Percentiles rank a stretch among this genome's conserved stretches.
Evolutionary conservation across 2,797 vertebrate genomes (phyloP).

Genomic region (Aulostomus chinensis): DNA sequence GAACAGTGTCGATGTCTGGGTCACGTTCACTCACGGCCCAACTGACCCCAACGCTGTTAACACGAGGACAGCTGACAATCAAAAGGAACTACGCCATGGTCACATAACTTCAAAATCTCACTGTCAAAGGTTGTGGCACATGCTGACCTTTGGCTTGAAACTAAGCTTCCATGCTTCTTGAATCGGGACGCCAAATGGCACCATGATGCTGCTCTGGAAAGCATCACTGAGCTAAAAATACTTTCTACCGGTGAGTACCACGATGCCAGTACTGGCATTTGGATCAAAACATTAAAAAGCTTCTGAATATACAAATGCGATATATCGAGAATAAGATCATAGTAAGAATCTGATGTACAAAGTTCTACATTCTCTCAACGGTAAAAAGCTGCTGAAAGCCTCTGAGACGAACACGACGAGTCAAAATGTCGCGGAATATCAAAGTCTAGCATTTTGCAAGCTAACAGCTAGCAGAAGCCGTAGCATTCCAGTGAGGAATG

Average conservation of each 20-base stretch:
- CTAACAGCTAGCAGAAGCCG: conserved; percentile 17
- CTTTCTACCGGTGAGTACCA: too few relatives aligned
- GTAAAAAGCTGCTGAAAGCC: conserved; percentile 57
- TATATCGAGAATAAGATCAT: conserved; percentile 34
- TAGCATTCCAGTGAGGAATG: conserved; percentile 24
- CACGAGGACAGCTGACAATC: too few relatives aligned
- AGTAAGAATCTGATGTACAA: conserved; percentile 62
- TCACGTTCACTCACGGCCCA: too few relatives aligned
- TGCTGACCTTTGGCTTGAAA: too few relatives aligned
- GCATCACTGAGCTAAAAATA: conserved; percentile 21
- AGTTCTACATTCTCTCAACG: conserved; percentile 64
- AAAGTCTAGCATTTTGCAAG: conserved; percentile 37
- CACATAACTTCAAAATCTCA: too few relatives aligned
- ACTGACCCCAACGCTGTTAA: too few relatives aligned
- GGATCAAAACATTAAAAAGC: conserved; percentile 47
- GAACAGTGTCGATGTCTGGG: too few relatives aligned
- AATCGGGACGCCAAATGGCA: conserved; percentile 26
- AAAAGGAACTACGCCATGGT: too few relatives aligned
- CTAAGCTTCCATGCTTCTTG: too few relatives aligned
- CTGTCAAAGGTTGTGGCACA: too few relatives aligned
- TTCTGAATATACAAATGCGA: conserved; percentile 52
- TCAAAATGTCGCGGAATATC: conserved; percentile 53
- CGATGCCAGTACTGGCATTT: conserved; percentile 34
- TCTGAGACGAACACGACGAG: conserved; percentile 48
- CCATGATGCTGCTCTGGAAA: conserved; percentile 12